A percentile compares a stretch with the other conserved stretches of the same genome.
Evolutionary conservation across 2,797 vertebrate species (phyloP).

Genomic region (Fistularia tabacaria): DNA sequence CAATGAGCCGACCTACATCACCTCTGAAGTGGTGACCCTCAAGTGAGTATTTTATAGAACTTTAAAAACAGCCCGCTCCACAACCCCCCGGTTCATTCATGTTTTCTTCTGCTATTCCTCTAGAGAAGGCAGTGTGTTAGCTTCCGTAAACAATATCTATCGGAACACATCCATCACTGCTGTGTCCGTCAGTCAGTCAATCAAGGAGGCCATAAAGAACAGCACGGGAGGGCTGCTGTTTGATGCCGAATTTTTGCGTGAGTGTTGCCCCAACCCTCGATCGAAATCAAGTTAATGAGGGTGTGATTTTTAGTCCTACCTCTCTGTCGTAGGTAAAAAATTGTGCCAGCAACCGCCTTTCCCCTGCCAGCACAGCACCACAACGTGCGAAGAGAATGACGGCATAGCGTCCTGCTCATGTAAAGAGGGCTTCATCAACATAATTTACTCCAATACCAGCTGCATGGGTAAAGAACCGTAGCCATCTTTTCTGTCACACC

Average conservation of each 20-base stretch:
- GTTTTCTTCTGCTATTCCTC: conserved; percentile 8
- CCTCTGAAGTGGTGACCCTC: conserved; percentile 57
- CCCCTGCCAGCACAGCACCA: conserved; percentile 55
- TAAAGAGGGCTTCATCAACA: conserved; percentile 46
- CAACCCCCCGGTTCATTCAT: background rate
- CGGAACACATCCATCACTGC: conserved; percentile 30
- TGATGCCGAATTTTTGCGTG: conserved; percentile 42
- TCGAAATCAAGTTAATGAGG: background rate
- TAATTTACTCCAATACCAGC: conserved; percentile 47
- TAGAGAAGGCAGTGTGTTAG: conserved; percentile 71
- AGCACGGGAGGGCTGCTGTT: conserved; percentile 9
- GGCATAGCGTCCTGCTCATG: conserved; percentile 59
- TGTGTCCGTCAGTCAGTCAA: background rate
- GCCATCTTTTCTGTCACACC: too few species aligned
- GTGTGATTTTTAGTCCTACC: background rate
- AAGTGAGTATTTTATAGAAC: conserved; percentile 52
- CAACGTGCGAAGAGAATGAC: background rate
- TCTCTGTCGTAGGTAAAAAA: conserved; percentile 10
- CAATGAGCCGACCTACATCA: conserved; percentile 39
- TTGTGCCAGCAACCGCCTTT: conserved; percentile 32
- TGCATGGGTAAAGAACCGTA: conserved; percentile 62
- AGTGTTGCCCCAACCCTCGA: background rate
- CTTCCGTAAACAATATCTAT: conserved; percentile 71
- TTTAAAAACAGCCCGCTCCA: background rate
- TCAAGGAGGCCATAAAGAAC: background rate